Percentiles rank a stretch among this genome's conserved stretches.
These are phyloP conservation scores for Tokudaia muenninki DNA, from an alignment of 2,797 vertebrate genomes.

Conservation along the genomic window DNA sequence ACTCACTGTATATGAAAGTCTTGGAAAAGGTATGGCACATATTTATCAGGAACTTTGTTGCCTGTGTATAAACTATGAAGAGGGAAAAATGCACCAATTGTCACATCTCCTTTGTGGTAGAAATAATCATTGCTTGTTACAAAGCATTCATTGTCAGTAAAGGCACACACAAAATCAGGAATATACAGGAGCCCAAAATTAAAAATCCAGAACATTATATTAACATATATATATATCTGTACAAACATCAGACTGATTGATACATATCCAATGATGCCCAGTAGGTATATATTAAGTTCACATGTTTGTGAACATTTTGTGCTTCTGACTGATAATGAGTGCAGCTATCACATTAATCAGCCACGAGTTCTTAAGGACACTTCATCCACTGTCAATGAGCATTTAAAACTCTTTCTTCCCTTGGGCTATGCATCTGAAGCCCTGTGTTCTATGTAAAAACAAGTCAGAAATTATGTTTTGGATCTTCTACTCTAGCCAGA, in stretches of 20 bases:
- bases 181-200: neutral
- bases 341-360: neutral
- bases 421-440: neutral
- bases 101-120: neutral
- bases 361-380: neutral
- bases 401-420: neutral
- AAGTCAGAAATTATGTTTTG: neutral
- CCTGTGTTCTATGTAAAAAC: neutral
- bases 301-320: neutral
- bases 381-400: neutral
- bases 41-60: neutral
- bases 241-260: neutral
- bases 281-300: neutral
- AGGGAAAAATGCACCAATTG: neutral
- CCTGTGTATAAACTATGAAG: neutral
- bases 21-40: neutral
- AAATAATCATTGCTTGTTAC: neutral
- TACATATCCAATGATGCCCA: neutral
- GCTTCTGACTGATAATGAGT: neutral
- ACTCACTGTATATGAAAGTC: neutral
- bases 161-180: neutral
- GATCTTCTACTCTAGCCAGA: neutral
- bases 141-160: neutral
- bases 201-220: neutral
- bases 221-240: neutral